Base-by-base conservation (phyloP, 2,113 vertebrate species). In the Todiramphus chloris region DNA sequence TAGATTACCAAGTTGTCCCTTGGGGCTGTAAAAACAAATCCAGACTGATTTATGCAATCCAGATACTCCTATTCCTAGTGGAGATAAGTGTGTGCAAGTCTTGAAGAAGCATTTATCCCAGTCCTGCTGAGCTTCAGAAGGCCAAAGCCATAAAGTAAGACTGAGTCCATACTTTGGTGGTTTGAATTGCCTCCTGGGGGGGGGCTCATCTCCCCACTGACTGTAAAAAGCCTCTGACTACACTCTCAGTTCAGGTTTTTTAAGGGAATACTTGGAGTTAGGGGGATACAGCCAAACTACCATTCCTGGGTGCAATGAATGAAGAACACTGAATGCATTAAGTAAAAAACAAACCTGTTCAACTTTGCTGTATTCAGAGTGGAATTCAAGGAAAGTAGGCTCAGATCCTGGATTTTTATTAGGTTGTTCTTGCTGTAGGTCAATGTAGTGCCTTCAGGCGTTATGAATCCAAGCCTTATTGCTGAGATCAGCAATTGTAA, bases 401-500 rank as follows among this genome's bases (percentile, higher is more conserved):
- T 79, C 56, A 85, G 56, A 76, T 87, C 35, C 35, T 82, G 62
- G 81, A 82, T 79, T 95, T 75, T 94, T 23, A 81, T 82, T 75
- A 48, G 39, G 27, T 13, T 68, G 16, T 31, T 95, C 91, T 91
- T 82, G 51, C 69, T 93, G 66, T 53, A 93, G 83, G 89, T 95
- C 80, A 86, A 0, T 50, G 24, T 72, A 93, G 27, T 82, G 58
- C 84, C 89, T 93, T 95, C 69, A 93, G 70, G 80, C 72, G 35
- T 53, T 87, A 53, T 14, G 25, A 95, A 82, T 87, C 58, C 33
- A 81, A 92, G 55, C 14, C 12, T 84, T 72, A 72, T 81, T 89
- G 87, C 87, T 95, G 64, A 93, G 83, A 94, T 83, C 90, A 87
- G 89, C 77, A 92, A 53, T 17, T 66, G 35, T 39, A 93, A 87